Conservation (phyloP, 2,113 vertebrate species). For the Beaufortia kweichowensis region DNA sequence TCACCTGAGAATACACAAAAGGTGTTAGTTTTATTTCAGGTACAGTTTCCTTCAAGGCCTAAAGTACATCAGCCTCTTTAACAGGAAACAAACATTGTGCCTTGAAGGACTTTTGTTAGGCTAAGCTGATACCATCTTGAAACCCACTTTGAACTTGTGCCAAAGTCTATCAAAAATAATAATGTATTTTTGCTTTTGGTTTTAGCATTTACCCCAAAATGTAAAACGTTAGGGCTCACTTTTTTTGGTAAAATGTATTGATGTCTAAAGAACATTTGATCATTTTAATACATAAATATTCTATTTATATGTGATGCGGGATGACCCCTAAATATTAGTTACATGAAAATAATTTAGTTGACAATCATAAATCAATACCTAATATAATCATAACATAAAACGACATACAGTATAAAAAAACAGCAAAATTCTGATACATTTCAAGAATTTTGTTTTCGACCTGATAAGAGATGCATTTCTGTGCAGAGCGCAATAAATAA, state of each 20-base stretch:
- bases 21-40: conserved; percentile 16
- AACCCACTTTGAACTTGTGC: conserved; percentile 17
- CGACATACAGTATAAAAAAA: too few relatives aligned
- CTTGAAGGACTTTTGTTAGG: neutral
- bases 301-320: neutral
- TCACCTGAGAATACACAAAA: conserved; percentile 29
- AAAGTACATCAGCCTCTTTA: neutral
- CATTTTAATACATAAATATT: neutral
- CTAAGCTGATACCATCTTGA: conserved; percentile 11
- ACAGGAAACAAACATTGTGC: conserved; percentile 2
- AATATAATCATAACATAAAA: too few relatives aligned
- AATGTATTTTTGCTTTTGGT: too few relatives aligned
- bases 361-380: neutral
- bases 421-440: too few relatives aligned
- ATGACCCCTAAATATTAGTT: neutral
- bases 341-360: neutral
- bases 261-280: too few relatives aligned
- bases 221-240: too few relatives aligned
- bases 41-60: neutral
- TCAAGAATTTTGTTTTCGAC: too few relatives aligned
- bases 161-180: neutral
- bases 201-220: too few relatives aligned
- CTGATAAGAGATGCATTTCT: too few relatives aligned
- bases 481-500: too few relatives aligned
- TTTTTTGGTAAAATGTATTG: too few relatives aligned